Base-by-base conservation (phyloP, 2,797 vertebrate genomes). In the Rhinichthys osculus region DNA sequence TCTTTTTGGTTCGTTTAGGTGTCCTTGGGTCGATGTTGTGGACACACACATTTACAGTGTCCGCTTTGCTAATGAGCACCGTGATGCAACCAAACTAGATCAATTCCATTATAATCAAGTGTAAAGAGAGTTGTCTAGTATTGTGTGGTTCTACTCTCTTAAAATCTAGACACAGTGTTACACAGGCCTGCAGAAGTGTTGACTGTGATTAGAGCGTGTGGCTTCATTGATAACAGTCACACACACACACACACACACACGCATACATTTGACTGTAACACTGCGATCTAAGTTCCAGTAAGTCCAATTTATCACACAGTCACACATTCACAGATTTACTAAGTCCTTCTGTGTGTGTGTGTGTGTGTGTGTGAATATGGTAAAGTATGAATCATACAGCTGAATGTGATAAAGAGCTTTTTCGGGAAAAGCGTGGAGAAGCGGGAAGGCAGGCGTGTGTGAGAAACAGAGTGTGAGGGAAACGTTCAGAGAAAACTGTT, bases 351-450 rank as follows among this genome's bases (percentile, higher is more conserved):
- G 38, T 30, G 50, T 72, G 74, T 44, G 69, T 71, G 64, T 33
- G 74, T 47, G 69, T 19, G 73, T 73, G 57, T 35, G 76, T 52
- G 62, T 66, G 81, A 64, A 69, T 76, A 52, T 81, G 66, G 30
- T 82, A 23, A 82, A 42, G n/a, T 87, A 87, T 87, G 86, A 85
- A 78, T 87, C 83, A 85, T 62, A 90, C 89, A 77, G 85, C 84
- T 81, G 89, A 92, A 92, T 90, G 85, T 69, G 89, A 85, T 91
- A 89, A 90, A 89, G 79, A 81, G 84, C 91, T 91, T 88, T 93
- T 92, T 92, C 85, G 91, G 92, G 92, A 95, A 93, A 79, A 78
- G 54, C 40, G 85, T 85, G 70, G 88, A 90, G 88, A 90, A 93
- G 92, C 91, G 90, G 91, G 93, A 94, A 91, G 84, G 81, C 89